Conservation (phyloP, 2,888 invertebrate species). For the Drosophila anomalata region DNA sequence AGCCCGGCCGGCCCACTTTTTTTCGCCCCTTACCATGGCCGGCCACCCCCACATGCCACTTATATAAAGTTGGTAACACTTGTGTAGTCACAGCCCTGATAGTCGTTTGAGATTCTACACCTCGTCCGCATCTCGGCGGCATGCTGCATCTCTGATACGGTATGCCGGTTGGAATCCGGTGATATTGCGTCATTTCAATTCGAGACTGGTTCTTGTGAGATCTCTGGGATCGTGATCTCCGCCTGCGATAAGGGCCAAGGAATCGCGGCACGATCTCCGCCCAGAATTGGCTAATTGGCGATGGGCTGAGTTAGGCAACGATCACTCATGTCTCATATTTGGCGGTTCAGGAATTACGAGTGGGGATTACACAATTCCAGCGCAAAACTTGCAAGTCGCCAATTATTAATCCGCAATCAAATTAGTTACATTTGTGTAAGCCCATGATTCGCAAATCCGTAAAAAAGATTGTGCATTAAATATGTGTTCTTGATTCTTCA, state of each 20-base stretch:
- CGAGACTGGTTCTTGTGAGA: conserved; percentile 2
- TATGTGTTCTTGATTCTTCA: not conserved
- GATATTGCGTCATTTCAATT: not conserved
- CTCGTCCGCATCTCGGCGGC: not conserved
- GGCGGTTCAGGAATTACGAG: conserved; percentile 20
- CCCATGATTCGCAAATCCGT: not conserved
- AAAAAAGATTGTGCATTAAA: not conserved
- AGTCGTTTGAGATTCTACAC: conserved; percentile 37
- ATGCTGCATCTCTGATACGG: conserved; percentile 13
- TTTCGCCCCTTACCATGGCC: not conserved
- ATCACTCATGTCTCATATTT: conserved; percentile 37
- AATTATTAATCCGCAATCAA: conserved; percentile 16
- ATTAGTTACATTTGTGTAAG: conserved; percentile 14
- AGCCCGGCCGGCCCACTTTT: conserved; percentile 28
- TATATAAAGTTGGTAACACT: conserved; percentile 43
- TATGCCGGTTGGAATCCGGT: not conserved
- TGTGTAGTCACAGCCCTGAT: conserved; percentile 20
- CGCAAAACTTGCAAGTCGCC: conserved; percentile 1
- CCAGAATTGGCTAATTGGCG: conserved; percentile 19
- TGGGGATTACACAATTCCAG: conserved; percentile 10
- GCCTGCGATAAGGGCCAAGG: conserved; percentile 23
- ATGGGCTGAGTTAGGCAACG: conserved; percentile 4
- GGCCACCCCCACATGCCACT: conserved; percentile 19
- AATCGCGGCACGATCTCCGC: conserved; percentile 25
- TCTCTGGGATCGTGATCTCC: conserved; percentile 33